Percentiles rank a stretch among this genome's conserved stretches.
These are phyloP conservation scores for Arrhopalites spinosus DNA, from an alignment of 2,888 invertebrate genomes.

Conservation along the genomic window DNA sequence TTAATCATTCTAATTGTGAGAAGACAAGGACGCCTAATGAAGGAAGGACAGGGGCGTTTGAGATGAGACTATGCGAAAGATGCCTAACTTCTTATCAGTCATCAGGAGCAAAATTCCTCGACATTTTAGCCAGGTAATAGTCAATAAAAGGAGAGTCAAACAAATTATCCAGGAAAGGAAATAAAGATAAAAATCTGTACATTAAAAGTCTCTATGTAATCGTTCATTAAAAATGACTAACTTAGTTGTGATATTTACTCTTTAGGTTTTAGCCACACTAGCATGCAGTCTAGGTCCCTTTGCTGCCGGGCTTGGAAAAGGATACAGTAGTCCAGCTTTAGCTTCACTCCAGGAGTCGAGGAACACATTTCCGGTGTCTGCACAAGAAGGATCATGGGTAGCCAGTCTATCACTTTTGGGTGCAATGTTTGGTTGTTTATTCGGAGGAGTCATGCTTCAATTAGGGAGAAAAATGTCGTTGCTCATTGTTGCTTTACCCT, in stretches of 20 bases:
- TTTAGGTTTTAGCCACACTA: slow-evolving; percentile 75
- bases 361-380: slow-evolving; percentile 54
- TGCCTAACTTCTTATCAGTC: slow-evolving; percentile 56
- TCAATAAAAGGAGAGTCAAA: too few species aligned
- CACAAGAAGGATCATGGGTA: slow-evolving; percentile 75
- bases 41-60: background rate
- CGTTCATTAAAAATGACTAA: background rate
- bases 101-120: slow-evolving; percentile 56
- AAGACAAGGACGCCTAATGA: too few species aligned
- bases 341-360: slow-evolving; percentile 71
- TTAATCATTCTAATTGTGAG: too few species aligned
- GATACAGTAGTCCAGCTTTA: slow-evolving; percentile 81
- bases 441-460: slow-evolving; percentile 78
- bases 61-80: slow-evolving; percentile 43
- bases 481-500: slow-evolving; percentile 73
- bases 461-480: slow-evolving; percentile 74
- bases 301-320: slow-evolving; percentile 78
- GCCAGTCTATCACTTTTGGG: slow-evolving; percentile 79
- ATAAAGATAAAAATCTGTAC: background rate
- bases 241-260: too few species aligned
- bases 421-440: slow-evolving; percentile 77
- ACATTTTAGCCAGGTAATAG: slow-evolving; percentile 56
- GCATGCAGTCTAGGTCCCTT: slow-evolving; percentile 80
- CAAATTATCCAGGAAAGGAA: too few species aligned
- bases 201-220: background rate